phyloP scores from a whole-genome alignment of 2,888 invertebrate genomes.

The Mesorhabditis sp. region DNA sequence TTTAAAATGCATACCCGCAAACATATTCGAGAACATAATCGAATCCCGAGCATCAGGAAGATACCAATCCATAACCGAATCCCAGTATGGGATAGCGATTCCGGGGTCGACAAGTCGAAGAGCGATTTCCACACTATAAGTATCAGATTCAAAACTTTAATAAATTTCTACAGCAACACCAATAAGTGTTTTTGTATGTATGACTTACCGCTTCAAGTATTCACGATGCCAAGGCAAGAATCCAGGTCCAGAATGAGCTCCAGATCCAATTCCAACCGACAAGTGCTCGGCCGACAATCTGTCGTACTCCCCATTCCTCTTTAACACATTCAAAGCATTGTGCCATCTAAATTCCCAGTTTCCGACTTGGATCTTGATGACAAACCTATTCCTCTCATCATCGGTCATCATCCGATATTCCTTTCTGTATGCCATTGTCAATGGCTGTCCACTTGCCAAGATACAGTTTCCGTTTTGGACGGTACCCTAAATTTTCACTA shows the following conservation, averaged over 20 bases:
- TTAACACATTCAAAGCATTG: constrained; percentile 49
- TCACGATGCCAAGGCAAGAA: constrained; percentile 57
- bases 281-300: constrained; percentile 46
- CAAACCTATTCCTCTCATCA: constrained; percentile 42
- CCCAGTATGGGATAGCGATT: constrained; percentile 60
- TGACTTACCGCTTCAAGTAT: constrained; percentile 36
- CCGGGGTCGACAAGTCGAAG: constrained; percentile 56
- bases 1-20: constrained; percentile 33
- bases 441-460: constrained; percentile 42
- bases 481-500: constrained; percentile 32
- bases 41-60: constrained; percentile 52
- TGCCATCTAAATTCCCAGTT: constrained; percentile 38
- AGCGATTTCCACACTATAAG: constrained; percentile 46
- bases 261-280: constrained; percentile 44
- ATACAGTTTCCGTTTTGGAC: constrained; percentile 49
- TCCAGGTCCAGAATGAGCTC: constrained; percentile 55
- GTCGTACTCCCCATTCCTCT: constrained; percentile 54
- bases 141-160: not conserved
- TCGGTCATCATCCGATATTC: constrained; percentile 57
- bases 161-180: constrained; percentile 5
- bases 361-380: not conserved
- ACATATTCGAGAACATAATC: constrained; percentile 43
- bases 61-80: constrained; percentile 47
- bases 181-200: not conserved
- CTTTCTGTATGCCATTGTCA: constrained; percentile 52